Conservation (phyloP, 2,113 vertebrate species). For the Cariama cristata region DNA sequence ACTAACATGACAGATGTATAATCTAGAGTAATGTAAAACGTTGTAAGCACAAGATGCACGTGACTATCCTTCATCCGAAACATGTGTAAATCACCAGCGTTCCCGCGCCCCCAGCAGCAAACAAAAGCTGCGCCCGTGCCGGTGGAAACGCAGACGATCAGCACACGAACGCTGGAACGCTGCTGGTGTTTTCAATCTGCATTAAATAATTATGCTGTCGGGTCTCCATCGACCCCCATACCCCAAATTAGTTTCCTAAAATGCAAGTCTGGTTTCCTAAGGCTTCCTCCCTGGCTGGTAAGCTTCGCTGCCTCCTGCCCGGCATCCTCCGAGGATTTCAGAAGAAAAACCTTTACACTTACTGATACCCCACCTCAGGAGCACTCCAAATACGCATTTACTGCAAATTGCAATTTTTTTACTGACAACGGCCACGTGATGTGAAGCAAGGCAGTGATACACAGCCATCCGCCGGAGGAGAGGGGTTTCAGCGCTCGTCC, state of each 20-base stretch:
- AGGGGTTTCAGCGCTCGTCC: fast-evolving
- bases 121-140: not conserved
- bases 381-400: fast-evolving
- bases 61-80: not conserved
- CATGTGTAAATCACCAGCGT: not conserved
- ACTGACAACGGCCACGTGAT: not conserved
- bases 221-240: no score
- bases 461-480: no score
- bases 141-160: not conserved
- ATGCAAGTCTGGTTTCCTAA: not conserved
- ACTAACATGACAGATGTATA: not conserved
- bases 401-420: not conserved
- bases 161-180: not conserved
- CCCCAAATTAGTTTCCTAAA: not conserved
- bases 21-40: not conserved
- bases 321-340: not conserved
- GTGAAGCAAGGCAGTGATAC: fast-evolving
- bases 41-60: not conserved
- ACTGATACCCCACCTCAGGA: not conserved
- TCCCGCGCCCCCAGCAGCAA: not conserved
- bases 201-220: not conserved
- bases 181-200: not conserved
- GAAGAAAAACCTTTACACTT: not conserved
- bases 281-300: no score
- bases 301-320: not conserved